Evolutionary conservation across 2,113 vertebrate species (phyloP).

Genomic region (Chauna torquata): DNA sequence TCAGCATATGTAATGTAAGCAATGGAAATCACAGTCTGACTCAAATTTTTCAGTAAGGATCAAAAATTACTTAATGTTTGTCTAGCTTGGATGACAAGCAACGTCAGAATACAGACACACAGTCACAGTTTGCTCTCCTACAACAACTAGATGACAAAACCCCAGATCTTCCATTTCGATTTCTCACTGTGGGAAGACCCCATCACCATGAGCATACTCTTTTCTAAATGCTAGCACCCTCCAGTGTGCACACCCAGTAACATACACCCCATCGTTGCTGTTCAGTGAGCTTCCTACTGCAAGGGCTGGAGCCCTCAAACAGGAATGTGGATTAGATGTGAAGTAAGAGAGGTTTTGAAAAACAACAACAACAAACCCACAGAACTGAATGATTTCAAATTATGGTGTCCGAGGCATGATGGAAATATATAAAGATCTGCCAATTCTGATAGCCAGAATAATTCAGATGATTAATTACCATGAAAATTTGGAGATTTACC

Average conservation of each 20-base stretch:
- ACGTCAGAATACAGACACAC: not conserved
- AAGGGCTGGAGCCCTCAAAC: not conserved
- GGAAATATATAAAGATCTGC: not conserved
- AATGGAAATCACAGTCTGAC: not conserved
- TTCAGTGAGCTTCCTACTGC: not conserved
- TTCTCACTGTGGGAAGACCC: not conserved
- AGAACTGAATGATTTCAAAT: accelerated
- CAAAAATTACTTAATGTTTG: not conserved
- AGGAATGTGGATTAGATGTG: accelerated
- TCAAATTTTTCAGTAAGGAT: not conserved
- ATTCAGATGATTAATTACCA: not conserved
- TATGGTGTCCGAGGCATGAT: not conserved
- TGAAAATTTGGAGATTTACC: not conserved
- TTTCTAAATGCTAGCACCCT: conserved; percentile 56
- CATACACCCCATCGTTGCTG: not conserved
- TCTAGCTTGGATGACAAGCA: not conserved
- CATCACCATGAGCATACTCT: not conserved
- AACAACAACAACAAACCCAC: too few relatives aligned
- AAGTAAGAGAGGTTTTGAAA: not conserved
- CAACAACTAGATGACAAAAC: not conserved
- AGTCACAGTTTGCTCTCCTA: not conserved
- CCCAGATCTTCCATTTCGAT: not conserved
- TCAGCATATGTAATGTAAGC: not conserved
- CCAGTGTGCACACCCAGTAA: conserved; percentile 37
- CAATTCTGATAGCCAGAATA: not conserved